Evolutionary conservation across 2,113 vertebrate species (phyloP).

Genomic region (Eira barbara): DNA sequence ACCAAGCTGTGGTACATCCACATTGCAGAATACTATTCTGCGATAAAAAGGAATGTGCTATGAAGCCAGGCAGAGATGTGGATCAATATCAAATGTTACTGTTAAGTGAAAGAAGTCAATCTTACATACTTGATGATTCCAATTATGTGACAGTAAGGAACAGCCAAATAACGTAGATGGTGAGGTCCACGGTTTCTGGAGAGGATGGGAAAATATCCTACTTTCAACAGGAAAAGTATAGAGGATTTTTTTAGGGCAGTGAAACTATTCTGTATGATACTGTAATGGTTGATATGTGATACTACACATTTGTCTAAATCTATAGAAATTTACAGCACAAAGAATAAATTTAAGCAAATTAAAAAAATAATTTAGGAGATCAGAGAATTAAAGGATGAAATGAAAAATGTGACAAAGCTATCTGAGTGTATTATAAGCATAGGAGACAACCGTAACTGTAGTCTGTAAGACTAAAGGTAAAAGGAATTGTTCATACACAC

Average conservation of each 20-base stretch:
- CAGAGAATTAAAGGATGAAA: not conserved
- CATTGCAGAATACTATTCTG: not conserved
- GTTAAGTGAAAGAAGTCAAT: not conserved
- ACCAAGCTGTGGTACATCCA: not conserved
- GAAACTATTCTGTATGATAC: not conserved
- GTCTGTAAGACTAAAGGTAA: not conserved
- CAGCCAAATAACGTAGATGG: not conserved
- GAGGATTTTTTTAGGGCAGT: not conserved
- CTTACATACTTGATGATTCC: not conserved
- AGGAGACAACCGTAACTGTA: not conserved
- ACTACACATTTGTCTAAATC: not conserved
- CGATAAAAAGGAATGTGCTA: not conserved
- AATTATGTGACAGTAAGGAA: not conserved
- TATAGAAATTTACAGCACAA: not conserved
- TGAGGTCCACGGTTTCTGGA: not conserved
- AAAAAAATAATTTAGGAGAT: not conserved
- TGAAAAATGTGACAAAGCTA: not conserved
- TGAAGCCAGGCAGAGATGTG: not conserved
- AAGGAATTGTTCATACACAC: not conserved
- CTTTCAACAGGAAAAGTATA: not conserved
- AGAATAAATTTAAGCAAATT: not conserved
- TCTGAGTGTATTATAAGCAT: not conserved
- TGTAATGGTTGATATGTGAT: not conserved
- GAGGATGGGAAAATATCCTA: too few species aligned
- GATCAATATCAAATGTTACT: not conserved